A percentile compares a stretch with the other conserved stretches of the same genome.
Evolutionary conservation across 2,113 vertebrate species (phyloP).

Genomic region (Ranitomeya variabilis): DNA sequence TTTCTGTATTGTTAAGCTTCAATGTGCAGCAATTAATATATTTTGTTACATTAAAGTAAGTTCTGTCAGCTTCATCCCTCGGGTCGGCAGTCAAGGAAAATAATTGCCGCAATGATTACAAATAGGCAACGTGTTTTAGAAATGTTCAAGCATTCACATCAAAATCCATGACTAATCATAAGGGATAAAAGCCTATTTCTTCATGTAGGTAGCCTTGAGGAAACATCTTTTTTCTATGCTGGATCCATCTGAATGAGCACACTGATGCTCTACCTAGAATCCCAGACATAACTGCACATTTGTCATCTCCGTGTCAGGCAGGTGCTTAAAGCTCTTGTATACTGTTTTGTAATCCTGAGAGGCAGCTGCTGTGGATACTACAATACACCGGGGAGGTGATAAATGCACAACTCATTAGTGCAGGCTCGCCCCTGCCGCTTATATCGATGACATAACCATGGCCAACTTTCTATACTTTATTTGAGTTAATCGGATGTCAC

Average conservation of each 20-base stretch:
- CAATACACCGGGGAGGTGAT: conserved; percentile 24
- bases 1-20: not conserved
- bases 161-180: not conserved
- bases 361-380: conserved; percentile 18
- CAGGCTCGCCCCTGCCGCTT: conserved; percentile 61
- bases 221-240: not conserved
- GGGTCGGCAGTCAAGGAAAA: conserved; percentile 1
- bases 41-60: not conserved
- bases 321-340: not conserved
- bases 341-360: not conserved
- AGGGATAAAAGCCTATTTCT: not conserved
- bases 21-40: conserved; percentile 1
- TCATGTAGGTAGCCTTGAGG: not conserved
- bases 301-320: not conserved
- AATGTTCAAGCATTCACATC: not conserved
- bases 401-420: conserved; percentile 28
- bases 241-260: not conserved
- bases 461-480: conserved; percentile 73
- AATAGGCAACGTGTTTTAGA: not conserved
- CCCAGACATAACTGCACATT: not conserved
- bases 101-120: not conserved
- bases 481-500: conserved; percentile 76
- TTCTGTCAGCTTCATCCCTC: not conserved
- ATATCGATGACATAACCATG: conserved; percentile 63
- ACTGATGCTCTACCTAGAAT: not conserved